phyloP scores from a whole-genome alignment of 2,888 invertebrate genomes.

The Latrodectus hesperus region DNA sequence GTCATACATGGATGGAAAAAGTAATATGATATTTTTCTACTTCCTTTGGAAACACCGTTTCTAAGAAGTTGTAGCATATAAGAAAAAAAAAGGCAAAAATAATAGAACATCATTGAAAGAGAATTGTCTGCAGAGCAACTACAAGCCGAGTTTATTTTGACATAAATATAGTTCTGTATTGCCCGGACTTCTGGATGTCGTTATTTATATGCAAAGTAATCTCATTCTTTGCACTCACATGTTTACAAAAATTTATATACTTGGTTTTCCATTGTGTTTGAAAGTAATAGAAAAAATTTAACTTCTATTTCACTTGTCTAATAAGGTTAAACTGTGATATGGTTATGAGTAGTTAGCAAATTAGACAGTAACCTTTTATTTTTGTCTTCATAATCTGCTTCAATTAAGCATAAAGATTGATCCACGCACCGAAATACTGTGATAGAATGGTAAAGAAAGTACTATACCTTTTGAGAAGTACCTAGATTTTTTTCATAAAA shows the following conservation, averaged over 20 bases:
- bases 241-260: slow-evolving; percentile 48
- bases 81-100: neutral
- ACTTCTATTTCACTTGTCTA: slow-evolving; percentile 36
- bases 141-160: slow-evolving; percentile 34
- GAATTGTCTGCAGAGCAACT: slow-evolving; percentile 38
- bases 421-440: too few relatives aligned
- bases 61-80: slow-evolving; percentile 11
- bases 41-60: slow-evolving; percentile 35
- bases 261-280: slow-evolving; percentile 41
- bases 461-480: too few relatives aligned
- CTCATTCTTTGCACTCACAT: slow-evolving; percentile 23
- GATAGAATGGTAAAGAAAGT: too few relatives aligned
- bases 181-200: slow-evolving; percentile 1
- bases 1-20: slow-evolving; percentile 18
- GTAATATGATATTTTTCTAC: slow-evolving; percentile 23
- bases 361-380: too few relatives aligned
- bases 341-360: too few relatives aligned
- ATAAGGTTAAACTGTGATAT: slow-evolving; percentile 7
- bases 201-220: slow-evolving; percentile 57
- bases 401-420: too few relatives aligned
- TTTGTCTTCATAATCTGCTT: too few relatives aligned
- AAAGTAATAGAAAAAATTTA: slow-evolving; percentile 42
- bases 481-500: too few relatives aligned
- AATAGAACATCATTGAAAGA: neutral
- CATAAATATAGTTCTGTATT: slow-evolving; percentile 31